phyloP scores from a whole-genome alignment of 2,888 invertebrate genomes.

The Nemotelus nigrinus region DNA sequence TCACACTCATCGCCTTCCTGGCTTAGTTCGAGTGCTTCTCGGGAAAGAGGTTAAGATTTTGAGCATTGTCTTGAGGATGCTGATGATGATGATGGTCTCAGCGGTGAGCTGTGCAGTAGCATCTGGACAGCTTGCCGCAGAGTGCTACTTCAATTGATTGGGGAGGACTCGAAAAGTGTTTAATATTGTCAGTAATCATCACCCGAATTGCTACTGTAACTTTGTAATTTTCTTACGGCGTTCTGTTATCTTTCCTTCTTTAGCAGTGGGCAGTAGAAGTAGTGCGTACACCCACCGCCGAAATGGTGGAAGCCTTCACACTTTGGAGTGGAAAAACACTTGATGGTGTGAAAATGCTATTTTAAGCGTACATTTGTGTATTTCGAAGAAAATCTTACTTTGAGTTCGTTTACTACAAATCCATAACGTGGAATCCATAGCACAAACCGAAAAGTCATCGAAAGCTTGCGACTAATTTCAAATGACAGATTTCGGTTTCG shows the following conservation, averaged over 20 bases:
- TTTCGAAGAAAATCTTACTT: too few relatives aligned
- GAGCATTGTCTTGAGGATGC: not conserved
- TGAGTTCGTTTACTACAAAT: too few relatives aligned
- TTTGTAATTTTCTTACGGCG: not conserved
- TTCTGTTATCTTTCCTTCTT: not conserved
- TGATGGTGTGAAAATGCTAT: not conserved
- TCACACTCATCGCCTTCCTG: too few relatives aligned
- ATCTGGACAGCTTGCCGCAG: slow-evolving; percentile 9
- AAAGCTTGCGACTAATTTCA: not conserved
- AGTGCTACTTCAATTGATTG: slow-evolving; percentile 12
- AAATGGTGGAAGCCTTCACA: too few relatives aligned
- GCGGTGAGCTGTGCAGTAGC: not conserved
- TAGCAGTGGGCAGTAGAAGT: not conserved
- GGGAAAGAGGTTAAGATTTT: slow-evolving; percentile 24
- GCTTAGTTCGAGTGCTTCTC: not conserved
- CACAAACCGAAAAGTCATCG: not conserved
- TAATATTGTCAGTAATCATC: slow-evolving; percentile 9
- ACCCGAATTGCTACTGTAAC: slow-evolving; percentile 5
- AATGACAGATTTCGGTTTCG: not conserved
- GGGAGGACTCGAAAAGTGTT: slow-evolving; percentile 9
- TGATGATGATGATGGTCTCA: too few relatives aligned
- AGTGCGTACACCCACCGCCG: too few relatives aligned
- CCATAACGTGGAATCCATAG: not conserved
- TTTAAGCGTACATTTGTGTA: not conserved
- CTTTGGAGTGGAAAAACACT: not conserved